Evolutionary conservation across 2,113 vertebrate genomes (phyloP), one percentile per base, ranked within the genome.

Genomic region (Mohoua ochrocephala): DNA sequence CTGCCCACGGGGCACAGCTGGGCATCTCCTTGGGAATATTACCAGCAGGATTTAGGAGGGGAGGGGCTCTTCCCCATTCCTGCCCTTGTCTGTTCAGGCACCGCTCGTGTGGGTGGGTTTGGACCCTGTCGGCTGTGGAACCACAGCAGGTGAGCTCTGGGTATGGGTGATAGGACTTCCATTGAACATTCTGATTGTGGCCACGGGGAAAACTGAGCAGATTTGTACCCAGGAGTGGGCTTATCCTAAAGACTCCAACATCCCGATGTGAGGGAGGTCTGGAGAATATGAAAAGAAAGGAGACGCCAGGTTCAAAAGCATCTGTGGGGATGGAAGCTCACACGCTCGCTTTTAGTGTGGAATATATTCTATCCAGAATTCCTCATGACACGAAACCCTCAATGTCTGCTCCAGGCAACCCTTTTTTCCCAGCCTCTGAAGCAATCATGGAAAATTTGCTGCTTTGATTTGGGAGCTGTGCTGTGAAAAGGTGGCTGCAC

Each of bases 81-180:
- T 57, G 41, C 63, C 63, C 33, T 31, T 4, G 39, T 8, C 11
- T 6, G 31, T 28, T 61, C 61, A 37, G 61, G 39, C 61, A 45
- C 26, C 11, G 1, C 69, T 54, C 15, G 10, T 16, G 15, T 7
- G 50, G 82, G 24, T 65, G 82, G 60, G 60, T 24, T 49, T n/a
- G 50, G 57, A 39, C 4, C 11, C 11, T 3, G 10, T 2, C 54
- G 42, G 37, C 30, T 53, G 11, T 28, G 69, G 24, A 24, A 16
- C 15, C 52, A 30, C 60, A 2, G 1, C 71, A 67, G 83, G 8
- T 17, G 31, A 50, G 60, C 70, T 26, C 83, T 57, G 83, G n/a
- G 7, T n/a, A 1, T 7, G 1, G 13, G 15, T 47, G 42, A 20
- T 0, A 8, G 52, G 26, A 17, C 17, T 67, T 59, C 12, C 11